Base-by-base conservation (phyloP, 2,888 invertebrate genomes). In the Scaptomyza cyrtandrae region DNA sequence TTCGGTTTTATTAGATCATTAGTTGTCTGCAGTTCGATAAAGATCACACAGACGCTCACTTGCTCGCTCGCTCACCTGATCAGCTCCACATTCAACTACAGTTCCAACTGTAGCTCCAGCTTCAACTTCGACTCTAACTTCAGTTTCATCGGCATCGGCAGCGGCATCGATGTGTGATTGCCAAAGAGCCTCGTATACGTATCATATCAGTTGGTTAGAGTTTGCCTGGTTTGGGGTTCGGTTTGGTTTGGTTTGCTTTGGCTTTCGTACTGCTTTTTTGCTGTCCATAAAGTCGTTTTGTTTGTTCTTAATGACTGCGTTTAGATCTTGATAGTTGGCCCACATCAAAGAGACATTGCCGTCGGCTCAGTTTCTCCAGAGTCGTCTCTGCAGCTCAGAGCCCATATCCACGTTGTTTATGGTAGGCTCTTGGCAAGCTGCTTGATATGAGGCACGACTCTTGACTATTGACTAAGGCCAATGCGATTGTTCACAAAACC, bases 1-100 rank as follows among this genome's bases (percentile, higher is more conserved):
- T 88, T 89, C 80, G 89, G 90, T 86, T 80, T 90, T 90, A 90
- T 89, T 89, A 90, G 91, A 90, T 90, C 91, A 91, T 91, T 90
- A 90, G 91, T 90, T 90, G 91, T 88, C 88, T 80, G 90, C 81
- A 77, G 80, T 65, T 79, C 86, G 89, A 90, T 90, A 90, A 90
- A 80, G 81, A 90, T 90, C 90, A 59, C 78, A 71, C 71, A 86
- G 89, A 86, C 85, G 64, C 58, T 70, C n/a, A 62, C 58, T 70
- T 13, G 37, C n/a, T 37, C 61, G 75, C 67, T 74, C 53, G 75
- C 66, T 88, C 83, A 50, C 86, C 83, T 68, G 74, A 66, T 58
- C 59, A 72, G 60, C 57, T 60, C 65, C 68, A 75, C 65, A 57
- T 71, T 19, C 53, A 52, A 19, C 67, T 52, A 35, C 59, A 56